Evolutionary conservation across 2,888 invertebrate genomes (phyloP).

Genomic region (Hirtodrosophila duncani): DNA sequence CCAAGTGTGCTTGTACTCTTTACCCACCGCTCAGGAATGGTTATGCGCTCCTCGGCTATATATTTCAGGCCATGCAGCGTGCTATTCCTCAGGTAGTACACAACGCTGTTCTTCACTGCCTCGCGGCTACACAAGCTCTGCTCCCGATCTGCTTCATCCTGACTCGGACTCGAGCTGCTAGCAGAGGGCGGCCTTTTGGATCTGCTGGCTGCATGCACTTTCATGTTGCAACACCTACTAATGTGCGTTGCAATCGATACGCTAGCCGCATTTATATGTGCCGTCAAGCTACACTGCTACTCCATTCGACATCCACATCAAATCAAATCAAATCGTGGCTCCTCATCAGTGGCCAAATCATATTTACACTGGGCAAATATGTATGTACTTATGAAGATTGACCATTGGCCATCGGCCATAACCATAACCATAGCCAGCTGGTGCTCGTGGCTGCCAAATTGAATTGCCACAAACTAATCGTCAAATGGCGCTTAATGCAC

Average conservation of each 20-base stretch:
- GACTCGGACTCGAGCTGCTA: too few relatives aligned
- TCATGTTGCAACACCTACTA: constrained; percentile 47
- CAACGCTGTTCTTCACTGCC: constrained; percentile 77
- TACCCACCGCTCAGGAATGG: constrained; percentile 74
- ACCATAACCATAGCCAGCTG: constrained; percentile 49
- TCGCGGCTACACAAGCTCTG: constrained; percentile 50
- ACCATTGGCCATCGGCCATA: constrained; percentile 37
- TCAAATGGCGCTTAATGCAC: constrained; percentile 38
- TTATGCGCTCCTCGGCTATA: constrained; percentile 80
- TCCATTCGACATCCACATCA: too few relatives aligned
- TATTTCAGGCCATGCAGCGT: constrained; percentile 88
- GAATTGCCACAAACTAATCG: too few relatives aligned
- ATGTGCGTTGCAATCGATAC: background rate
- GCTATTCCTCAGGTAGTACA: constrained; percentile 83
- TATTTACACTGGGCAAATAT: constrained; percentile 68
- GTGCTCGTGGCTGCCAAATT: constrained; percentile 23
- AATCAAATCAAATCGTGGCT: constrained; percentile 46
- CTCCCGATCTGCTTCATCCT: constrained; percentile 23
- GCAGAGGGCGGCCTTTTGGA: constrained; percentile 18
- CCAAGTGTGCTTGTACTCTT: too few relatives aligned
- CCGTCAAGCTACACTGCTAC: too few relatives aligned
- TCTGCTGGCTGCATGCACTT: constrained; percentile 13
- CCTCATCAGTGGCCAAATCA: constrained; percentile 61
- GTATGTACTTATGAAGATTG: too few relatives aligned
- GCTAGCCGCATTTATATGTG: constrained; percentile 37